Conservation (phyloP, 2,888 invertebrate genomes). For the Netelia inedita region DNA sequence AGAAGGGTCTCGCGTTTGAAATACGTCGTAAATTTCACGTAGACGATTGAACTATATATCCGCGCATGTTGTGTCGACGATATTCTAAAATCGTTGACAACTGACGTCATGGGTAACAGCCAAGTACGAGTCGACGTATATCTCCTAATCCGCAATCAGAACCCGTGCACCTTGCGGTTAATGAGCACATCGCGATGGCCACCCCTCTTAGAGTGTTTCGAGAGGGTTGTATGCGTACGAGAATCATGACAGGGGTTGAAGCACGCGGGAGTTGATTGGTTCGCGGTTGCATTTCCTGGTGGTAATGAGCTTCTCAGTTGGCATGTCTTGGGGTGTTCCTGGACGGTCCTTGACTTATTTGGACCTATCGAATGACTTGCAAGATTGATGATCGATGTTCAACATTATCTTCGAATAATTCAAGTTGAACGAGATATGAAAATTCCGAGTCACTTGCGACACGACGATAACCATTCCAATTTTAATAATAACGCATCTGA, state of each 20-base stretch:
- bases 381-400: slow-evolving; percentile 71
- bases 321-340: slow-evolving; percentile 83
- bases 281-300: slow-evolving; percentile 82
- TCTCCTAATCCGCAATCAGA: slow-evolving; percentile 78
- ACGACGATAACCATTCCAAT: not conserved
- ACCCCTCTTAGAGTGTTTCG: slow-evolving; percentile 31
- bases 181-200: slow-evolving; percentile 57
- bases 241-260: slow-evolving; percentile 70
- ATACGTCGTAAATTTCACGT: no score
- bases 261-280: slow-evolving; percentile 81
- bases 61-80: not conserved
- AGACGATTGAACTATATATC: no score
- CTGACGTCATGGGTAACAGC: slow-evolving; percentile 44
- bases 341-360: slow-evolving; percentile 13
- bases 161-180: slow-evolving; percentile 80
- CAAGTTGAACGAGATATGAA: slow-evolving; percentile 8
- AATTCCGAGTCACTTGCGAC: not conserved
- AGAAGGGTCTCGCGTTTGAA: no score
- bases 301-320: slow-evolving; percentile 84
- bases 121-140: slow-evolving; percentile 44
- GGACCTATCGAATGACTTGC: slow-evolving; percentile 75
- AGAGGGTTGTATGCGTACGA: slow-evolving; percentile 53
- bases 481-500: not conserved
- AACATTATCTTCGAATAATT: slow-evolving; percentile 5
- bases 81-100: slow-evolving; percentile 16